Evolutionary conservation across 2,113 vertebrate genomes (phyloP), one percentile per base, ranked within the genome.

Genomic region (Ginglymostoma cirratum): DNA sequence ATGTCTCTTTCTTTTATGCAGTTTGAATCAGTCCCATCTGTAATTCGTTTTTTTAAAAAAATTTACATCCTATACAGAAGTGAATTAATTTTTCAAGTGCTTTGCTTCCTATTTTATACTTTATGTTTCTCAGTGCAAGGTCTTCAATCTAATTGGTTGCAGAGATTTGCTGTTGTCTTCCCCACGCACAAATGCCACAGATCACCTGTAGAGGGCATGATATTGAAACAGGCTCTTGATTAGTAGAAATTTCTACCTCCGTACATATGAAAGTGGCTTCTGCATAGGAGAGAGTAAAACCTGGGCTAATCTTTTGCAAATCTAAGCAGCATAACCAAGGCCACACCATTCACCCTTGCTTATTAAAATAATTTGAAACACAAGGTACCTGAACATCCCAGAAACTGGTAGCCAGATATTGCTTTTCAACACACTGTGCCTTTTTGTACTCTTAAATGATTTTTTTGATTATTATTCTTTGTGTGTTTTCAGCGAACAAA

Each of bases 391-490:
- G 69, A 95, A 95, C 15, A 61, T 61, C 87, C 30, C 55, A 19
- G 87, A 90, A 52, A 61, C 24, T 76, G 69, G 94, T 76, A 95
- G 94, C 23, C 94, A 48, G 69, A 72, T 45, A 72, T 72, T 24
- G 52, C 38, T 30, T 72, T 95, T 95, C 94, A 95, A 72, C 69
- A 95, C 94, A 34, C 27, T 72, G 94, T 12, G 3, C 69, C 69
- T 48, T 72, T 76, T 38, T 72, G 65, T 95, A 30, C 45, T 95
- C 38, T 72, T 76, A 95, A 95, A 95, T 95, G 69, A 95, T 76
- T 95, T 95, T 72, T 95, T 34, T 95, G 94, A 76, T 95, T 95
- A 95, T 95, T 95, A 76, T 95, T 95, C 94, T 95, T 95, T 95
- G 27, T 95, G 69, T 34, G 23, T 95, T 95, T 95, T 72, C 94